These are phyloP conservation scores for Cosmia pyralina DNA, from an alignment of 2,888 invertebrate genomes.

Conservation along the genomic window DNA sequence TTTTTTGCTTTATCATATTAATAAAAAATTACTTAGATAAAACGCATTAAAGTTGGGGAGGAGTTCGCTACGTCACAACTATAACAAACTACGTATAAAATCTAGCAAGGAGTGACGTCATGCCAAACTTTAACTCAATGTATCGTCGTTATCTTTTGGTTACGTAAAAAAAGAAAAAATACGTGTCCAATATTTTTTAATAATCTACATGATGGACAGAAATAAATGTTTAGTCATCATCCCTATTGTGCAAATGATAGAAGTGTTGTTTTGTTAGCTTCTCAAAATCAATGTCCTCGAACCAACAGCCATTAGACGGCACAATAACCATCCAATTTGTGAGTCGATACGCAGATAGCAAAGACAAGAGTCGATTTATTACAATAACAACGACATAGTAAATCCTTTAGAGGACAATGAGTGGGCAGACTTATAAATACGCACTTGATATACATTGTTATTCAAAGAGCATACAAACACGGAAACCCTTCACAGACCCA, in stretches of 20 bases:
- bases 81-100: too few species aligned
- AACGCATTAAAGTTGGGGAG: too few species aligned
- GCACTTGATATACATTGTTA: constrained; percentile 41
- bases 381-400: constrained; percentile 16
- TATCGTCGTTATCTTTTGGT: too few species aligned
- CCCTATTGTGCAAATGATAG: neutral
- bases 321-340: constrained; percentile 27
- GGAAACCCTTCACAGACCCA: constrained; percentile 40
- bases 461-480: constrained; percentile 49
- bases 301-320: neutral
- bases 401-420: constrained; percentile 36
- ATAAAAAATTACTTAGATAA: too few species aligned
- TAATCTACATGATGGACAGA: too few species aligned
- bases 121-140: too few species aligned
- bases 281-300: constrained; percentile 13
- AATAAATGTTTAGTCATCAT: too few species aligned
- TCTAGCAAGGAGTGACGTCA: too few species aligned
- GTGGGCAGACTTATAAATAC: constrained; percentile 34
- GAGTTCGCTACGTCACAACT: too few species aligned
- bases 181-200: too few species aligned
- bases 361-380: constrained; percentile 37
- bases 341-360: constrained; percentile 10
- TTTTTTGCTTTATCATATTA: too few species aligned
- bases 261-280: neutral
- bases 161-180: too few species aligned